Percentiles rank a stretch among this genome's conserved stretches.
Conservation (phyloP, 2,888 invertebrate species). For the Rhodophaea formosa region DNA sequence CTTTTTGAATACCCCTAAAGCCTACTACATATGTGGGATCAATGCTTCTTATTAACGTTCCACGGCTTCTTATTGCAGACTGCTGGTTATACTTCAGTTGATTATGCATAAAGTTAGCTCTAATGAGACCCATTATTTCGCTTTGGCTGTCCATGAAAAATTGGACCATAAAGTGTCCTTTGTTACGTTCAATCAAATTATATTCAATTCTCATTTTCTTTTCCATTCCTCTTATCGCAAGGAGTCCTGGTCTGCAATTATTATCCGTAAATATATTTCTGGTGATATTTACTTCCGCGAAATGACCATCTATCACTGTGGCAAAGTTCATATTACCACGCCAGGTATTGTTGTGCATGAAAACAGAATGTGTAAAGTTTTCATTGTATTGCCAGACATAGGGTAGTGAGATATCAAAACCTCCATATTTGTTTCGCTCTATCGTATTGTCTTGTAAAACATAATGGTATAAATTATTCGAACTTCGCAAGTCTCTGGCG, state of each 20-base stretch:
- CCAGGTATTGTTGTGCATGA: slow-evolving; percentile 93
- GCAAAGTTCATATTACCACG: slow-evolving; percentile 91
- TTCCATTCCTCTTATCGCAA: slow-evolving; percentile 96
- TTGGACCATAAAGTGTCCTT: slow-evolving; percentile 91
- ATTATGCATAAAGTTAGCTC: slow-evolving; percentile 89
- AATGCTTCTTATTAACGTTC: slow-evolving; percentile 55
- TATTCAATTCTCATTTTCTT: slow-evolving; percentile 92
- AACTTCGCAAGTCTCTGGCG: slow-evolving; percentile 95
- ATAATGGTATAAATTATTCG: slow-evolving; percentile 99
- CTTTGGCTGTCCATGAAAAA: slow-evolving; percentile 95
- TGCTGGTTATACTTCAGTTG: slow-evolving; percentile 87
- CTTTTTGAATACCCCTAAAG: slow-evolving; percentile 96
- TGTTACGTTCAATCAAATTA: slow-evolving; percentile 90
- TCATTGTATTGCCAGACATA: slow-evolving; percentile 98
- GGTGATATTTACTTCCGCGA: slow-evolving; percentile 92
- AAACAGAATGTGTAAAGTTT: slow-evolving; percentile 95
- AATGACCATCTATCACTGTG: slow-evolving; percentile 95
- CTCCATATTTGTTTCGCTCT: slow-evolving; percentile 91
- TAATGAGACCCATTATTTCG: slow-evolving; percentile 92
- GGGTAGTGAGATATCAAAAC: slow-evolving; percentile 93
- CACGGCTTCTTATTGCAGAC: slow-evolving; percentile 54
- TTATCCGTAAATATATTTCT: slow-evolving; percentile 93
- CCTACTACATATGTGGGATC: slow-evolving; percentile 92
- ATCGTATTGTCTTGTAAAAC: slow-evolving; percentile 92
- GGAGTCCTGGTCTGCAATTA: slow-evolving; percentile 88